Conservation (phyloP, 2,888 invertebrate species). For the Dolichomitus sp. region DNA sequence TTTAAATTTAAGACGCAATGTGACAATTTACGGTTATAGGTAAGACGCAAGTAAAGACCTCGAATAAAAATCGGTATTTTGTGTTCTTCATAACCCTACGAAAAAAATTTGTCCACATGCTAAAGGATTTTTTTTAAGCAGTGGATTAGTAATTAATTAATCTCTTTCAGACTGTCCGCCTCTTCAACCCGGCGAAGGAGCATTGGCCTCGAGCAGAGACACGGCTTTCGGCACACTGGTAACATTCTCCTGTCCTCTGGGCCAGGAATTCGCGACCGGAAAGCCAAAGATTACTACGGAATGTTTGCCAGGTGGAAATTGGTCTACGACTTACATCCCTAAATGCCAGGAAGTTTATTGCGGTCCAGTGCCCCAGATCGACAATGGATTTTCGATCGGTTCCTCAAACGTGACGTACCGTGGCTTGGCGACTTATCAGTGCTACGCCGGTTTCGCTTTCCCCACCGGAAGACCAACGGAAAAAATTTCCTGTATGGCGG, state of each 20-base stretch:
- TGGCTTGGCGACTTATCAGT: constrained; percentile 97
- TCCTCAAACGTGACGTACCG: constrained; percentile 98
- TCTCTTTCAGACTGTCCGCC: constrained; percentile 92
- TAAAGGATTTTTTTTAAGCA: neutral
- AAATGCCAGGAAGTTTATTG: constrained; percentile 99
- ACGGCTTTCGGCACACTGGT: constrained; percentile 96
- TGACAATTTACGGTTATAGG: too few relatives aligned
- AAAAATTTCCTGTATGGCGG: constrained; percentile 95
- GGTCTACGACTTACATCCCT: constrained; percentile 97
- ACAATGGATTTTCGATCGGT: constrained; percentile 98
- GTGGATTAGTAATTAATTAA: neutral
- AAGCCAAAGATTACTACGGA: constrained; percentile 94
- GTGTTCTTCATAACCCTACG: too few relatives aligned
- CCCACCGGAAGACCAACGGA: constrained; percentile 95
- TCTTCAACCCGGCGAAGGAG: constrained; percentile 94
- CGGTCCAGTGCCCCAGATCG: constrained; percentile 99
- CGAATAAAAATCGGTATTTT: too few relatives aligned
- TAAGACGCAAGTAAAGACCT: too few relatives aligned
- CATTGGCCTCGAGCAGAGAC: constrained; percentile 96
- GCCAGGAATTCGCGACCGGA: constrained; percentile 97
- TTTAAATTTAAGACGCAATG: too few relatives aligned
- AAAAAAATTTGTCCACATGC: neutral
- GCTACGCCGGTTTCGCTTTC: constrained; percentile 98
- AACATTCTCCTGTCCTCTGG: constrained; percentile 96
- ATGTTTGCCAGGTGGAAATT: constrained; percentile 96